Base-by-base conservation (phyloP, 2,797 vertebrate species). In the Leuciscus waleckii region DNA sequence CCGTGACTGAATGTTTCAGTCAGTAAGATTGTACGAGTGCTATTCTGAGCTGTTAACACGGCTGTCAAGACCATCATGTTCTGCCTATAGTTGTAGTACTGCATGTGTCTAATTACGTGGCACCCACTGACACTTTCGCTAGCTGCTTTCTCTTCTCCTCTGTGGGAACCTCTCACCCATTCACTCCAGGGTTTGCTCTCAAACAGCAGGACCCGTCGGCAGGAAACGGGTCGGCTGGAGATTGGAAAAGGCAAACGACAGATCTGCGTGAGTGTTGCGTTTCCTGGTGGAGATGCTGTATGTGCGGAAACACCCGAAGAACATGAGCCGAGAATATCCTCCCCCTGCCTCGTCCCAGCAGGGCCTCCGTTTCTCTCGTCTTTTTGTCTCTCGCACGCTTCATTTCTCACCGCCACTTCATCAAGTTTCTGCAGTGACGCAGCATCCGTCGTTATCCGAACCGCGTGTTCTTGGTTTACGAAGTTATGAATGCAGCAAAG, bases 141-240 rank as follows among this genome's bases (percentile, higher is more conserved):
- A 0, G 23, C 74, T 78, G 65, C 81, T 79, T 63, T 87, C 81
- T 56, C 75, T 79, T 35, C 88, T 86, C 79, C 87, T 83, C 81
- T 80, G 83, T 86, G 84, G 82, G 86, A 85, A 89, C 87, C 90
- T 90, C 75, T 80, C 86, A 68, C 61, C 61, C 85, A 23, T 83
- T 73, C 58, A 21, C 76, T 2, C 86, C 71, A 80, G 10, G 61
- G 65, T 69, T 39, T 26, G 41, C 77, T 89, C 41, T 85, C 85
- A 71, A 70, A 70, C 83, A 84, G 65, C 51, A 10, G 67, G 75
- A 71, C 75, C 95, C 87, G 91, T 90, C 91, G 93, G 93, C 94
- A 94, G 94, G 94, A 95, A 94, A 92, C 65, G n/a, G 82, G 89
- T 91, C 92, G 89, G 85, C 81, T 81, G 91, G 89, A 91, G 93